These are phyloP conservation scores for Sceliomorpha sp. DNA, from an alignment of 2,888 invertebrate species.

Conservation along the genomic window DNA sequence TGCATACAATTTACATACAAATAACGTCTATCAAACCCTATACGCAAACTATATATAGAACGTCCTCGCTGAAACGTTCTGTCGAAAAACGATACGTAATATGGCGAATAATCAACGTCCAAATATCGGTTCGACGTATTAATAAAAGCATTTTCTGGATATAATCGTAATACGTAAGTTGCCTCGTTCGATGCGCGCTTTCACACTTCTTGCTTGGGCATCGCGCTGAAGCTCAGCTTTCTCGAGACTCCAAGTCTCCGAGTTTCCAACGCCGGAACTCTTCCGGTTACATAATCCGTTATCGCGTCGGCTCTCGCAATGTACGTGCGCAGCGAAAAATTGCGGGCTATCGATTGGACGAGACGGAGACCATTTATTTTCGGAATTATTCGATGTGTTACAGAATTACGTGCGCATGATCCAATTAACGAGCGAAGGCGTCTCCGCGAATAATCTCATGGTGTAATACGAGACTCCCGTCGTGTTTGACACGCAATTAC, in stretches of 20 bases:
- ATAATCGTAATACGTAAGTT: no score
- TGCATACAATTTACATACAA: no score
- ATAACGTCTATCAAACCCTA: no score
- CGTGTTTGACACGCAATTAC: slow-evolving; percentile 26
- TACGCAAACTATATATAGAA: no score
- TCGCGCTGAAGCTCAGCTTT: neutral
- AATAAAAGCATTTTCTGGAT: no score
- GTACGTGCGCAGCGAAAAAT: slow-evolving; percentile 14
- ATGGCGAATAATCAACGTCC: no score
- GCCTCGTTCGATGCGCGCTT: no score
- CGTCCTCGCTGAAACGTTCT: no score
- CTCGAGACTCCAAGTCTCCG: neutral
- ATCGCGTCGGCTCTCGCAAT: slow-evolving; percentile 13
- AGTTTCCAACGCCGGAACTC: slow-evolving; percentile 6
- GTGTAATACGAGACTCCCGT: slow-evolving; percentile 24
- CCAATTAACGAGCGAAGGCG: slow-evolving; percentile 24
- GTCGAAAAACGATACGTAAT: no score
- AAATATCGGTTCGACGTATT: no score
- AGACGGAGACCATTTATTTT: slow-evolving; percentile 25
- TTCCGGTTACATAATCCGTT: slow-evolving; percentile 13
- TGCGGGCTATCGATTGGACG: slow-evolving; percentile 17
- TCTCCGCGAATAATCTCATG: slow-evolving; percentile 18
- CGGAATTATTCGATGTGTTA: slow-evolving; percentile 28
- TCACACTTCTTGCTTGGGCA: neutral
- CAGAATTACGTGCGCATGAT: slow-evolving; percentile 27